phyloP scores from a whole-genome alignment of 2,113 vertebrate species.

The Tychaedon coryphoeus region DNA sequence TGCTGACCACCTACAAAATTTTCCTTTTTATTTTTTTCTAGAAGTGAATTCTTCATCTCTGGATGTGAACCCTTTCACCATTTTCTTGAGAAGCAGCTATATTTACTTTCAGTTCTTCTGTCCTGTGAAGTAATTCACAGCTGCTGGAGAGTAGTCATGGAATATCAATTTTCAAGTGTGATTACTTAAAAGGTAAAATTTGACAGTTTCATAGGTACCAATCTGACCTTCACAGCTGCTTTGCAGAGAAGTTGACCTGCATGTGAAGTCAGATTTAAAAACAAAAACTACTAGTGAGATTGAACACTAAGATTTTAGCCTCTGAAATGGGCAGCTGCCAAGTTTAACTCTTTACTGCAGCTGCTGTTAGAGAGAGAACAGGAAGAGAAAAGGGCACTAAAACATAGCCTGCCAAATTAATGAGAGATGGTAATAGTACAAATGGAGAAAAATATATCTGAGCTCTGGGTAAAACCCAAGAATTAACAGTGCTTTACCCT shows the following conservation, averaged over 20 bases:
- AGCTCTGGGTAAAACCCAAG: neutral
- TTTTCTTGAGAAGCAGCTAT: neutral
- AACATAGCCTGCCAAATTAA: neutral
- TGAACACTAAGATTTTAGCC: neutral
- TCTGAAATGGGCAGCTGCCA: neutral
- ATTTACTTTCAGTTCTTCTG: neutral
- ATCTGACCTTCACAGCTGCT: neutral
- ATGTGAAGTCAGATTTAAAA: neutral
- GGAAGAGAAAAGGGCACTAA: neutral
- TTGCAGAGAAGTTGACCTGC: neutral
- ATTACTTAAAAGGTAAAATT: neutral
- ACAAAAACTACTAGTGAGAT: neutral
- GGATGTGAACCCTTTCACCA: neutral
- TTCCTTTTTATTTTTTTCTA: neutral
- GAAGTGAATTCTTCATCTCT: neutral
- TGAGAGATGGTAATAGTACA: neutral
- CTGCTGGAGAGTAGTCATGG: neutral
- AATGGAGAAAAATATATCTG: neutral
- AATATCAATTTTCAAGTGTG: neutral
- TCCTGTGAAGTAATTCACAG: neutral
- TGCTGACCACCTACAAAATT: neutral
- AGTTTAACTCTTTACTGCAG: neutral
- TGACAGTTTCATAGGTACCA: neutral
- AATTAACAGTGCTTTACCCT: neutral
- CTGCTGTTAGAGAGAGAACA: neutral